phyloP scores from a whole-genome alignment of 2,797 vertebrate species.

The Martes flavigula region DNA sequence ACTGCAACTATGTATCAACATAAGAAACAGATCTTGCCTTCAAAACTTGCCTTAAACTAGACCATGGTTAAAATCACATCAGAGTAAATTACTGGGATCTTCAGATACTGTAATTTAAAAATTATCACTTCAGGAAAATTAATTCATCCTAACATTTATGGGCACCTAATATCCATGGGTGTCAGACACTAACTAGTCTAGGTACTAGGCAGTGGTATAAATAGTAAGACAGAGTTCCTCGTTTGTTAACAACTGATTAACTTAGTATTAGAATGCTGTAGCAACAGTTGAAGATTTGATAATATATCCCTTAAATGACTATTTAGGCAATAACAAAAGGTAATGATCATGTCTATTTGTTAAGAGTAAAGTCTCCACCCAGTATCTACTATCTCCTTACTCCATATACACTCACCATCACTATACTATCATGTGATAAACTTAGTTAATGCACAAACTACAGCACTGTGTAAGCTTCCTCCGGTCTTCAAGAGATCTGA shows the following conservation, averaged over 20 bases:
- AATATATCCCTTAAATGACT: background rate
- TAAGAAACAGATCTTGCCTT: background rate
- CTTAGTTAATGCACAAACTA: background rate
- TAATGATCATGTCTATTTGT: background rate
- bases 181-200: background rate
- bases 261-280: background rate
- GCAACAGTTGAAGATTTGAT: background rate
- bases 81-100: background rate
- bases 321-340: background rate
- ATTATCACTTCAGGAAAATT: background rate
- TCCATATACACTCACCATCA: background rate
- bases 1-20: background rate
- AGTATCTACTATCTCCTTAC: background rate
- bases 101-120: background rate
- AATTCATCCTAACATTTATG: background rate
- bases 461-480: background rate
- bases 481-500: background rate
- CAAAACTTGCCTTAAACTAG: background rate
- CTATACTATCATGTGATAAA: background rate
- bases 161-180: background rate
- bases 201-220: background rate
- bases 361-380: background rate
- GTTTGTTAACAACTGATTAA: background rate
- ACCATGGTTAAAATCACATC: background rate
- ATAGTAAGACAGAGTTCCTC: background rate